Evolutionary conservation across 37 sponge, comb jelly and placozoan genomes (phyloP).

Genomic region (Petrosia ficiformis): DNA sequence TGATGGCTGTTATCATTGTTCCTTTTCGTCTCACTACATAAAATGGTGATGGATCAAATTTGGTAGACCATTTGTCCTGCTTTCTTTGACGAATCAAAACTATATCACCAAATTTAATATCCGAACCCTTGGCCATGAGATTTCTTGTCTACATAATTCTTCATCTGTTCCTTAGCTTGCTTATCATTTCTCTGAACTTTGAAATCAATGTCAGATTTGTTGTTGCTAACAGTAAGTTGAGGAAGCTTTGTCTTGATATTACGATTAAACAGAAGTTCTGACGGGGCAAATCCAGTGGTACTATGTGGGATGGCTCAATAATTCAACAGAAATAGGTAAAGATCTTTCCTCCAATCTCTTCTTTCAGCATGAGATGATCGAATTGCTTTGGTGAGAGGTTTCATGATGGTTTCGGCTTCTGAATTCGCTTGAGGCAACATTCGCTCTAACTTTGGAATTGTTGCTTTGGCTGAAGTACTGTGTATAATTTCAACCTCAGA

Average conservation of each 20-base stretch:
- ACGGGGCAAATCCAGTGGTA: slow-evolving; percentile 23
- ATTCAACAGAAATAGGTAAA: too few relatives aligned
- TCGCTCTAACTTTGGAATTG: slow-evolving; percentile 30
- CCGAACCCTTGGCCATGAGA: too few relatives aligned
- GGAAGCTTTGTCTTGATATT: background rate
- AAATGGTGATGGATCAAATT: too few relatives aligned
- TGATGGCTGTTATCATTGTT: too few relatives aligned
- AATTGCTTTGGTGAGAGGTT: slow-evolving; percentile 39
- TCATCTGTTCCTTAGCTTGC: slow-evolving; percentile 24
- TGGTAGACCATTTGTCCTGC: too few relatives aligned
- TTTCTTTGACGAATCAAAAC: too few relatives aligned
- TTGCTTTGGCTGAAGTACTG: slow-evolving; percentile 35
- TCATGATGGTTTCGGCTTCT: slow-evolving; percentile 59
- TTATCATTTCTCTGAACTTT: too few relatives aligned
- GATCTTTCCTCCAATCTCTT: slow-evolving; percentile 42
- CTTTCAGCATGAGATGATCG: slow-evolving; percentile 21
- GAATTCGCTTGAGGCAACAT: too few relatives aligned
- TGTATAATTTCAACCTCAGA: slow-evolving; percentile 46
- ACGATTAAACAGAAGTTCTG: too few relatives aligned
- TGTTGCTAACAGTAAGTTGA: background rate
- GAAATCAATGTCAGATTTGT: too few relatives aligned
- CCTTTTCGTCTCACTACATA: too few relatives aligned
- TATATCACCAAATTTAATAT: too few relatives aligned
- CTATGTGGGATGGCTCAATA: slow-evolving; percentile 43
- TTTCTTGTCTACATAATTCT: slow-evolving; percentile 11